phyloP scores from a whole-genome alignment of 2,113 vertebrate genomes.

The Aspiorhynchus laticeps region DNA sequence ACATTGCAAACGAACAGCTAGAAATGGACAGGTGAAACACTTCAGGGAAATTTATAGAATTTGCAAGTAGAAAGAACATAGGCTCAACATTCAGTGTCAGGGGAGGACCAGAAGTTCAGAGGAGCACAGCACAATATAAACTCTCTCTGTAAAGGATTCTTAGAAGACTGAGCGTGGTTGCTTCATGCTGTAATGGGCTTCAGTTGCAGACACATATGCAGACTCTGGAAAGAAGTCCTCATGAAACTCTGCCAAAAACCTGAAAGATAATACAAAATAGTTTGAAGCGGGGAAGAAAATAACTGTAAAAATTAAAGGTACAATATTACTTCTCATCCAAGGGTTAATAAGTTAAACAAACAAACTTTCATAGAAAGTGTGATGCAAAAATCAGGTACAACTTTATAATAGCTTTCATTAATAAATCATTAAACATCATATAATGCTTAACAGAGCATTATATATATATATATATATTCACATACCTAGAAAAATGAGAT shows the following conservation, averaged over 20 bases:
- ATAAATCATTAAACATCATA: too few relatives aligned
- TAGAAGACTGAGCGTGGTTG: constrained; percentile 90
- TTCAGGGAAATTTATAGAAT: background rate
- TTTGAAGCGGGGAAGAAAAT: background rate
- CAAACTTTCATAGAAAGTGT: too few relatives aligned
- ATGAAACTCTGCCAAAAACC: constrained; percentile 97
- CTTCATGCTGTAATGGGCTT: constrained; percentile 95
- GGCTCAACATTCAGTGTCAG: background rate
- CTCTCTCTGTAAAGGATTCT: constrained; percentile 53
- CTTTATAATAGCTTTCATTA: too few relatives aligned
- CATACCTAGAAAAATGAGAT: too few relatives aligned
- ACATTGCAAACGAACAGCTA: background rate
- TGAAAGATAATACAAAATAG: constrained; percentile 56
- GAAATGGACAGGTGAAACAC: background rate
- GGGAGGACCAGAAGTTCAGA: background rate
- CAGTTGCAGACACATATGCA: constrained; percentile 93
- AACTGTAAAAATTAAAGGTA: background rate
- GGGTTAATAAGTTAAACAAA: background rate
- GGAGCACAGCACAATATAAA: background rate
- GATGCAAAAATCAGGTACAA: too few relatives aligned
- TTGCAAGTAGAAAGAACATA: background rate
- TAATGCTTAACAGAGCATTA: too few relatives aligned
- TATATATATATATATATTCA: too few relatives aligned
- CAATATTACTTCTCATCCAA: background rate
- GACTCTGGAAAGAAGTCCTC: constrained; percentile 98